Evolutionary conservation across 2,797 vertebrate species (phyloP).

Genomic region (Chaenodraco wilsoni): DNA sequence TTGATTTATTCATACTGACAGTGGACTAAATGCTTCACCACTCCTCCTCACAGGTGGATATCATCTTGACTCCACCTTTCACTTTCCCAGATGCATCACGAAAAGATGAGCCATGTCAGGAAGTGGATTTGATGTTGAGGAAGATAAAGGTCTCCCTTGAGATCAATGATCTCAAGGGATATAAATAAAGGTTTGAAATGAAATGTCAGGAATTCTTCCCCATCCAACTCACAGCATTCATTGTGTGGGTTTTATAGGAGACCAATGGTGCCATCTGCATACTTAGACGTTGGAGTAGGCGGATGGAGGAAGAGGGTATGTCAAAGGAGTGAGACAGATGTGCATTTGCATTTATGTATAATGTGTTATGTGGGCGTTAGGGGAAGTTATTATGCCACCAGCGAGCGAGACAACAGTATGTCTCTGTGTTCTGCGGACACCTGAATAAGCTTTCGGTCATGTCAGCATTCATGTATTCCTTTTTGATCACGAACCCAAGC

Average conservation of each 20-base stretch:
- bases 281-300: conserved; percentile 27
- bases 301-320: conserved; percentile 36
- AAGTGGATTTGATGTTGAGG: conserved; percentile 35
- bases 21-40: neutral
- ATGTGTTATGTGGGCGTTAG: conserved; percentile 4
- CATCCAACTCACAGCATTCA: conserved; percentile 63
- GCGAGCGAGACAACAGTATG: neutral
- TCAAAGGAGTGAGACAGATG: conserved; percentile 41
- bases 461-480: neutral
- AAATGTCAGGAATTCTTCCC: conserved; percentile 45
- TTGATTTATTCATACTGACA: conserved; percentile 11
- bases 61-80: neutral
- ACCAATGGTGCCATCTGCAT: conserved; percentile 30
- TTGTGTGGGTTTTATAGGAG: conserved; percentile 55
- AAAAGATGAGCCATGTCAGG: conserved; percentile 26
- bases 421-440: neutral
- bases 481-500: neutral
- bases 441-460: neutral
- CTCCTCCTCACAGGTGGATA: neutral
- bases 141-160: conserved; percentile 4
- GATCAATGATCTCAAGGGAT: too few species aligned
- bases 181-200: too few species aligned
- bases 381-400: neutral
- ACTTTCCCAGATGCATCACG: conserved; percentile 2
- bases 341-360: conserved; percentile 32